Evolutionary conservation across 2,888 invertebrate species (phyloP).

Genomic region (Parasteatoda lunata): DNA sequence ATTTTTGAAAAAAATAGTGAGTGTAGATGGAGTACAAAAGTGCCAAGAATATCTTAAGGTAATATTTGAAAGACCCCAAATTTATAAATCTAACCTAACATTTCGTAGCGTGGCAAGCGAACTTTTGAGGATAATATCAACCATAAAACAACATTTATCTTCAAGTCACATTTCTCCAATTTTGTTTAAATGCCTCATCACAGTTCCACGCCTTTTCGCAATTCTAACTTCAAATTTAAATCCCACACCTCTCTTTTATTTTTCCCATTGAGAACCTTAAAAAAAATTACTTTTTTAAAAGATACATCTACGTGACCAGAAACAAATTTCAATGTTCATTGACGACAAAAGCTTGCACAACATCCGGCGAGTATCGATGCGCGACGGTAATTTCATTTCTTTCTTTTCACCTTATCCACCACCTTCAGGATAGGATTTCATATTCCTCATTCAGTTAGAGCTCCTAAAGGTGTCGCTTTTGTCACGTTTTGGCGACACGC

Average conservation of each 20-base stretch:
- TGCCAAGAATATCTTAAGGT: too few species aligned
- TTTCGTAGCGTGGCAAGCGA: too few species aligned
- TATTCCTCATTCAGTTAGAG: not conserved
- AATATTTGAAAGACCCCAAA: too few species aligned
- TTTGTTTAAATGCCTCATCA: not conserved
- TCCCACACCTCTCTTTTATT: not conserved
- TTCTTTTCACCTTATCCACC: conserved; percentile 10
- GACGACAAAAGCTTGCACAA: conserved; percentile 53
- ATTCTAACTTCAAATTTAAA: conserved; percentile 9
- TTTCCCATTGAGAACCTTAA: conserved; percentile 45
- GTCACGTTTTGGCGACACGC: conserved; percentile 64
- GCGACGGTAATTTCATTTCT: conserved; percentile 26
- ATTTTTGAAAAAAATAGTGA: too few species aligned
- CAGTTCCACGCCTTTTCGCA: not conserved
- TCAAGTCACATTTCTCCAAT: not conserved
- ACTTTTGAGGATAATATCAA: too few species aligned
- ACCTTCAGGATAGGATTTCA: conserved; percentile 43
- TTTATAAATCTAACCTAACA: too few species aligned
- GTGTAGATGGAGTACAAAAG: too few species aligned
- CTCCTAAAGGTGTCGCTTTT: conserved; percentile 55
- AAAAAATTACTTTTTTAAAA: conserved; percentile 2
- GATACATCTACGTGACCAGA: conserved; percentile 25
- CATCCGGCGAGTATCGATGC: conserved; percentile 54
- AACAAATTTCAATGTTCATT: conserved; percentile 48
- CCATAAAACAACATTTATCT: not conserved